phyloP scores from a whole-genome alignment of 2,113 vertebrate genomes.

The Periophthalmodon schlosseri region DNA sequence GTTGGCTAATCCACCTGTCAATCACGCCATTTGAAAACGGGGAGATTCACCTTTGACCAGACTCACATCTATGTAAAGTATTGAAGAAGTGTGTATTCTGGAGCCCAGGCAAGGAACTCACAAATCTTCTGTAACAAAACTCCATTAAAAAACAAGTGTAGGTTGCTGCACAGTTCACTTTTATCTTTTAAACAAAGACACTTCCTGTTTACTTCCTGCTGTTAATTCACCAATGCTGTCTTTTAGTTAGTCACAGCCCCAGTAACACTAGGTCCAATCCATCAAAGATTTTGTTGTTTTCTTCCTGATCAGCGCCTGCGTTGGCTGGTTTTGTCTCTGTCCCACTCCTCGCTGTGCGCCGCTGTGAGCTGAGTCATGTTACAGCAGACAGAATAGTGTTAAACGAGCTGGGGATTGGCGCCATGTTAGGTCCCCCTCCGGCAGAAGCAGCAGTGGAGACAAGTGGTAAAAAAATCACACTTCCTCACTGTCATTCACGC shows the following conservation, averaged over 20 bases:
- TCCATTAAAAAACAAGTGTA: conserved; percentile 28
- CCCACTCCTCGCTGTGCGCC: conserved; percentile 45
- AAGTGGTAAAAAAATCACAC: conserved; percentile 32
- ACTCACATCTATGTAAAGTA: no score
- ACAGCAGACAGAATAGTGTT: conserved; percentile 46
- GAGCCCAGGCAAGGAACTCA: background rate
- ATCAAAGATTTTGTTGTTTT: conserved; percentile 48
- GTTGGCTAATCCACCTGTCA: no score
- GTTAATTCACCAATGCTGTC: conserved; percentile 45
- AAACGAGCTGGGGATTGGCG: conserved; percentile 49
- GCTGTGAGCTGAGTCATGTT: conserved; percentile 64
- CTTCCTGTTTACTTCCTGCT: conserved; percentile 32
- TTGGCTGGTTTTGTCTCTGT: conserved; percentile 41
- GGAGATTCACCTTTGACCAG: no score
- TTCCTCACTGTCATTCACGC: conserved; percentile 25
- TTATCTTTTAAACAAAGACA: conserved; percentile 30
- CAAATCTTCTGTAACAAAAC: conserved; percentile 23
- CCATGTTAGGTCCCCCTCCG: conserved; percentile 55
- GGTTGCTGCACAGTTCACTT: conserved; percentile 43
- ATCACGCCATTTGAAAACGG: no score
- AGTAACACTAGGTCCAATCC: conserved; percentile 38
- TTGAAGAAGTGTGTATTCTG: no score
- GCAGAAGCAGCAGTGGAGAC: conserved; percentile 34
- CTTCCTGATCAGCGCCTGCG: conserved; percentile 45
- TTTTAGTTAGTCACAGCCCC: conserved; percentile 51